Conservation (phyloP, 2,113 vertebrate genomes). For the Phocoena phocoena region DNA sequence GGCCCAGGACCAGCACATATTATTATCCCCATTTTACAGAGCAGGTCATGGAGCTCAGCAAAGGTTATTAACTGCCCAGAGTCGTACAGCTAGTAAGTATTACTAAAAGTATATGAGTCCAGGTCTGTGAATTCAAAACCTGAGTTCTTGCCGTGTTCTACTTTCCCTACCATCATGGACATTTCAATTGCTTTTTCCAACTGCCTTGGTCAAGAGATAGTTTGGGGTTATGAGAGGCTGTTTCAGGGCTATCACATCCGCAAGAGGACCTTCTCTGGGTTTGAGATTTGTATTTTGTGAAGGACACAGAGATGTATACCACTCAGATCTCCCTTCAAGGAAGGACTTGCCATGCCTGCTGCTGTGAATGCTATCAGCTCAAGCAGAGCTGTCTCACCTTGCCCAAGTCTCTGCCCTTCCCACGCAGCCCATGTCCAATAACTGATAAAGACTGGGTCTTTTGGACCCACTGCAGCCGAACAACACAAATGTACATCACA, state of each 20-base stretch:
- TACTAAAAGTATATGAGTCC: neutral
- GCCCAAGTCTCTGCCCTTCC: neutral
- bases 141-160: neutral
- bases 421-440: neutral
- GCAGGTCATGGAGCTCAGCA: neutral
- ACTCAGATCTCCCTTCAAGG: neutral
- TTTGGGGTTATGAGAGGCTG: neutral
- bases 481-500: neutral
- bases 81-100: neutral
- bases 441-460: neutral
- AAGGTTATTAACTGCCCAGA: neutral
- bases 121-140: neutral
- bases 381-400: neutral
- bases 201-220: neutral
- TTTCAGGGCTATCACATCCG: neutral
- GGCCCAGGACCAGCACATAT: neutral
- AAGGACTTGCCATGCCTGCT: neutral
- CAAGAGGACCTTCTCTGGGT: neutral
- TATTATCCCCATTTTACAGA: neutral
- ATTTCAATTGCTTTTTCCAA: neutral
- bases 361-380: neutral
- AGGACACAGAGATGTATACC: neutral
- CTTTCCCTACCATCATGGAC: neutral
- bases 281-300: neutral
- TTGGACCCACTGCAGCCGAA: neutral